Base-by-base conservation (phyloP, 2,888 invertebrate genomes). In the Mythimna impura region DNA sequence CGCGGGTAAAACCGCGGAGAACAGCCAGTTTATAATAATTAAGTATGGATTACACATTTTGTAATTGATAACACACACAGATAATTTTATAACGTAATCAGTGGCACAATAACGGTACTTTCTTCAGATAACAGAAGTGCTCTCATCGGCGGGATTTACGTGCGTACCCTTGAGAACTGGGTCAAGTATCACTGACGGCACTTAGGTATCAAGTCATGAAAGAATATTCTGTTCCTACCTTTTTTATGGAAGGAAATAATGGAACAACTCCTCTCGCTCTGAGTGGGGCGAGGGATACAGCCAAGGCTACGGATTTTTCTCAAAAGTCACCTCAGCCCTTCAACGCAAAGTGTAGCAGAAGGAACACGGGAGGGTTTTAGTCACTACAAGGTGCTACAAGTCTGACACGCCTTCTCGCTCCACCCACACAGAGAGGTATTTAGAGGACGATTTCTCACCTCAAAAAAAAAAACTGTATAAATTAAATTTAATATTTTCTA, bases 101-200 rank as follows among this genome's bases (percentile, higher is more conserved):
- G n/a, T 69, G 50, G 12, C 30, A 62, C 58, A 63, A 62, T 80
- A 47, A 55, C 8, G 20, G 20, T 12, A 70, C 76, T 81, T 81
- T 80, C 64, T 68, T 68, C n/a, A 25, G 65, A 58, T 70, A 62
- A 66, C 40, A 52, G 65, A 54, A 80, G 67, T 55, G 61, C 65
- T 71, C 58, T 83, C 82, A 63, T 63, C 57, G 20, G 3, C 2
- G 14, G 5, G 68, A 68, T 71, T 65, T 36, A 47, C 58, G 34
- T 58, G 0, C 9, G 14, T 58, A 61, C 47, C 54, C 73, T 81
- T 71, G n/a, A 50, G 14, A 81, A 71, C 25, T 66, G 17, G 80
- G 81, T 84, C 84, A 80, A 84, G 84, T 63, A 71, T 62, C 34
- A 47, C 58, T 9, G 65, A 34, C 55, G 73, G 58, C 70, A 60